These are phyloP conservation scores for Metopolophium dirhodum DNA, from an alignment of 1,140 invertebrate species.

Conservation along the genomic window DNA sequence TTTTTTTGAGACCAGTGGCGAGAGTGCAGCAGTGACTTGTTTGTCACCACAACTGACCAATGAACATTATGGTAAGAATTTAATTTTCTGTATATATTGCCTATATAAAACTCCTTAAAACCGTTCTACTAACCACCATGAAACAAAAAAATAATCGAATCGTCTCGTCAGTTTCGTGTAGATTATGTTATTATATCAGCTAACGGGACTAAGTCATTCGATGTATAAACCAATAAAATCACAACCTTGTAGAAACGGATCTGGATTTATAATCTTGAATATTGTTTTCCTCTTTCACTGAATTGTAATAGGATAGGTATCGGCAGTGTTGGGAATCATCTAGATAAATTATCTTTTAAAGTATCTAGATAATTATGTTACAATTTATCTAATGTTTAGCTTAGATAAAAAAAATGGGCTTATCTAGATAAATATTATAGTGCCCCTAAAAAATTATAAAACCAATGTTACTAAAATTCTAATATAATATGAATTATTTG, in stretches of 20 bases:
- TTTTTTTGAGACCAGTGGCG: neutral
- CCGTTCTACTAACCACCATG: neutral
- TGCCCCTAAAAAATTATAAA: too few species aligned
- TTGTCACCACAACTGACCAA: neutral
- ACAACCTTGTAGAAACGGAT: too few species aligned
- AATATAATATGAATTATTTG: too few species aligned
- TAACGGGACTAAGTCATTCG: neutral
- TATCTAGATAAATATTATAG: too few species aligned
- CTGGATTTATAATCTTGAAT: neutral
- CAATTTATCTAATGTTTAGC: too few species aligned
- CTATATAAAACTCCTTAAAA: neutral
- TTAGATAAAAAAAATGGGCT: too few species aligned
- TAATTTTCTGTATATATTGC: neutral
- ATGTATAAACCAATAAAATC: neutral
- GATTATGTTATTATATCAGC: neutral
- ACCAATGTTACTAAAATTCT: too few species aligned
- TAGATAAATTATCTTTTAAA: too few species aligned
- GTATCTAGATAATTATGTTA: too few species aligned
- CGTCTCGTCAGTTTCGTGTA: neutral
- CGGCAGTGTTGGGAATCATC: too few species aligned
- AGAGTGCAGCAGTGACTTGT: neutral
- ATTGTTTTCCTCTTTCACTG: neutral
- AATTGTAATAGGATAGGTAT: too few species aligned
- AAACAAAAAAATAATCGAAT: neutral
- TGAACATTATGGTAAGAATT: neutral